A percentile compares a stretch with the other conserved stretches of the same genome.
These are phyloP conservation scores for Darevskia nairensis DNA, from an alignment of 2,797 vertebrate species.

Conservation along the genomic window DNA sequence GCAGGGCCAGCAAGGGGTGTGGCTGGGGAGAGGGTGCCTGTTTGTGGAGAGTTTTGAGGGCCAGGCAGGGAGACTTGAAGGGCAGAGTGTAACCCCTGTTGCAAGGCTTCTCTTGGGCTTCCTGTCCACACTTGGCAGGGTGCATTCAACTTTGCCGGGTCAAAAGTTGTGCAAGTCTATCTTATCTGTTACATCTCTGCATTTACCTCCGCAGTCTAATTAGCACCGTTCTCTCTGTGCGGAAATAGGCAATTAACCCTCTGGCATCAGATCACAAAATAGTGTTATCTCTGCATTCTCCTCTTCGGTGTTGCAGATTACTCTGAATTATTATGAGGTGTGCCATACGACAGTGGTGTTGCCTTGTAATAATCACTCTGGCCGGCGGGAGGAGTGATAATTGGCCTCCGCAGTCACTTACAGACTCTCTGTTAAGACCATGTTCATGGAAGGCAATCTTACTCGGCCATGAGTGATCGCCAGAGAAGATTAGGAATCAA, in stretches of 20 bases:
- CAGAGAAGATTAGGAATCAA: slow-evolving; percentile 52
- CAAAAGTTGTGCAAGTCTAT: neutral
- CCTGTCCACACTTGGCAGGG: too few species aligned
- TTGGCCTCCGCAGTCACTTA: too few species aligned
- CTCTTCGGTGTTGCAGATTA: slow-evolving; percentile 12
- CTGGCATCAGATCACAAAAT: neutral
- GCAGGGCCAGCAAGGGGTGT: too few species aligned
- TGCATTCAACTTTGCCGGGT: neutral
- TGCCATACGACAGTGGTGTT: accelerated
- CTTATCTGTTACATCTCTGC: neutral
- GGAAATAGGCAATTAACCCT: slow-evolving; percentile 50
- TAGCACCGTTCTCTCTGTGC: neutral
- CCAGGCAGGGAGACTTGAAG: too few species aligned
- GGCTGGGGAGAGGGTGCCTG: too few species aligned
- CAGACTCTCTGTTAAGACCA: too few species aligned
- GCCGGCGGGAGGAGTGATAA: slow-evolving; percentile 45
- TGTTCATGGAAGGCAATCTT: too few species aligned
- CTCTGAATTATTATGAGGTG: slow-evolving; percentile 35
- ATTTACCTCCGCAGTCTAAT: neutral
- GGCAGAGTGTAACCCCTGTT: neutral
- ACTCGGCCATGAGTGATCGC: too few species aligned
- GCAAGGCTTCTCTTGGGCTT: neutral
- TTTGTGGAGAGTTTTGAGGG: too few species aligned
- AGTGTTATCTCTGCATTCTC: neutral
- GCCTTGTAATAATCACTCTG: slow-evolving; percentile 50